phyloP scores from a whole-genome alignment of 2,888 invertebrate genomes.

The Branchinecta sandiegonensis region DNA sequence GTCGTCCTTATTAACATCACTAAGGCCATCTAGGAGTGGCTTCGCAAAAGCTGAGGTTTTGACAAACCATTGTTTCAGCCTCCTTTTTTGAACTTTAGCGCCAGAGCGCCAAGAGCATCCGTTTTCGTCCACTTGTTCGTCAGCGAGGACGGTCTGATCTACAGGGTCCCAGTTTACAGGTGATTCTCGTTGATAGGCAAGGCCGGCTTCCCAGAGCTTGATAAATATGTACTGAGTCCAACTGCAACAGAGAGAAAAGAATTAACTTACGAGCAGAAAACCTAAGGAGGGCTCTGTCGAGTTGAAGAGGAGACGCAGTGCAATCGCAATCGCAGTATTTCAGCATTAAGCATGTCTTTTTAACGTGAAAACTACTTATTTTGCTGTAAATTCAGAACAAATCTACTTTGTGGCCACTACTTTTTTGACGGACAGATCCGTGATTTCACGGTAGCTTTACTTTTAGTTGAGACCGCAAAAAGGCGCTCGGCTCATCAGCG shows the following conservation, averaged over 20 bases:
- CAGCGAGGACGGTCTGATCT: slow-evolving; percentile 89
- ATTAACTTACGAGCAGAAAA: not conserved
- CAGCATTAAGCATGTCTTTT: no score
- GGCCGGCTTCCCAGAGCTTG: slow-evolving; percentile 62
- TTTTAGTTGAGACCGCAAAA: no score
- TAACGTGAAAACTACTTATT: no score
- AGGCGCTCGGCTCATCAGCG: no score
- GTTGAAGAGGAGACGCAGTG: no score
- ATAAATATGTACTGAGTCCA: slow-evolving; percentile 96
- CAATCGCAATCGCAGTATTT: no score
- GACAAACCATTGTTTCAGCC: slow-evolving; percentile 87
- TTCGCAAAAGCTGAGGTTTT: slow-evolving; percentile 70
- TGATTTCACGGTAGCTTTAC: no score
- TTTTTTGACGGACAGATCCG: no score
- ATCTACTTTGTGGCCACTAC: no score
- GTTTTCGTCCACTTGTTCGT: slow-evolving; percentile 88
- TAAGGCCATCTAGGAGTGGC: slow-evolving; percentile 49
- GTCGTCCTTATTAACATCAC: slow-evolving; percentile 45
- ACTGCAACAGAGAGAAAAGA: slow-evolving; percentile 24
- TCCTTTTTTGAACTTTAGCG: slow-evolving; percentile 74
- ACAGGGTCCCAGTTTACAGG: slow-evolving; percentile 97
- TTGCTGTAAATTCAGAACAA: no score
- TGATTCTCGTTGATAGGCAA: slow-evolving; percentile 74
- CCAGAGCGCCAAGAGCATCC: slow-evolving; percentile 94
- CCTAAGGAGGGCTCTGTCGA: no score